These are phyloP conservation scores for Cyprinodon diabolis DNA, from an alignment of 2,797 vertebrate species.

Conservation along the genomic window DNA sequence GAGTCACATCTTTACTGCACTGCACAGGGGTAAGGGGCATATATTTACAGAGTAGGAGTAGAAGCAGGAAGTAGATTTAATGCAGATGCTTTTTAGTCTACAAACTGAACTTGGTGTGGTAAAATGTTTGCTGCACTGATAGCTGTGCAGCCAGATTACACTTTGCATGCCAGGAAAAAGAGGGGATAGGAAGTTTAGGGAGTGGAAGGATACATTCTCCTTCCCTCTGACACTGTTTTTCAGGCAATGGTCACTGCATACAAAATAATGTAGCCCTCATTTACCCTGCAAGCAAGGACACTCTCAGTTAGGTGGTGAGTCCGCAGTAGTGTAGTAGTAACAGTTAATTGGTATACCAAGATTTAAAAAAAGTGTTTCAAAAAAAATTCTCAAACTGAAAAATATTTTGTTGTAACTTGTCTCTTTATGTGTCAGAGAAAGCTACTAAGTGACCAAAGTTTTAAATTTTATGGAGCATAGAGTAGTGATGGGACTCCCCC, in stretches of 20 bases:
- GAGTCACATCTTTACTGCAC: conserved; percentile 51
- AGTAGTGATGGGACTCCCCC: background rate
- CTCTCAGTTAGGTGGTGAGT: background rate
- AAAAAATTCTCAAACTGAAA: background rate
- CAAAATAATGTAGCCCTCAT: conserved; percentile 59
- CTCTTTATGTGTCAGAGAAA: background rate
- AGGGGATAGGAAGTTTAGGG: conserved; percentile 40
- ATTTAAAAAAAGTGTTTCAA: background rate
- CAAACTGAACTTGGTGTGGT: conserved; percentile 19
- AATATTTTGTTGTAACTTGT: background rate
- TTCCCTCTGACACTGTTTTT: conserved; percentile 36
- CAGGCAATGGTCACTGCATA: conserved; percentile 50
- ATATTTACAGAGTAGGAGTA: conserved; percentile 9
- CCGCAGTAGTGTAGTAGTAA: background rate
- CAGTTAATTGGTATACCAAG: background rate
- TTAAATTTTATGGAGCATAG: background rate
- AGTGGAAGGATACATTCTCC: conserved; percentile 29
- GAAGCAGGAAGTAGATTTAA: background rate
- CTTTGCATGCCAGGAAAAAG: conserved; percentile 36
- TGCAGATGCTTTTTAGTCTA: background rate
- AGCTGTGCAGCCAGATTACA: conserved; percentile 31
- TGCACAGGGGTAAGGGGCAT: conserved; percentile 16
- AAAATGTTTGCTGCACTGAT: conserved; percentile 33
- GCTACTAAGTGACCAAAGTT: background rate
- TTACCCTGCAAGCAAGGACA: conserved; percentile 29